Evolutionary conservation across 2,888 invertebrate genomes (phyloP), one percentile per base, ranked within the genome.

Genomic region (Lasioglossum villosulum): DNA sequence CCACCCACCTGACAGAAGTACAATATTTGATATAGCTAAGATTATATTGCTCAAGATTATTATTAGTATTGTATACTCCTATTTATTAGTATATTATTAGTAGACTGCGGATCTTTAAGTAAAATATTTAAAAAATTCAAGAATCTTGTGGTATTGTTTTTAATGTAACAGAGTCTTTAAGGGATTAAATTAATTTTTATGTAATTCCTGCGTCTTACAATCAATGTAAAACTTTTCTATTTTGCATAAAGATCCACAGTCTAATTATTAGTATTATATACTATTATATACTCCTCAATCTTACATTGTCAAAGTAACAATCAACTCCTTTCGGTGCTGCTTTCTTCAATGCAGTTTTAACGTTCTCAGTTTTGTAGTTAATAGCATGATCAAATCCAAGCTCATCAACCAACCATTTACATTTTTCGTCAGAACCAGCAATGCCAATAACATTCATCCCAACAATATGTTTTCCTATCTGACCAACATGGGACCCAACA

Each of bases 271-370:
- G 16, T 30, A 63, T 63, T 63, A 30, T n/a, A n/a, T n/a, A n/a
- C 16, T 71, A 14, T 56, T 27, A 52, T 52, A 56, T 27, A 23
- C 39, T 42, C 12, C 63, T 48, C 27, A 10, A 75, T 94, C 96
- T 94, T 95, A 97, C 97, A 94, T 97, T 98, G 93, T 98, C 98
- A 92, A 97, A 98, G 92, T 97, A 98, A 92, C 97, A 97, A 92
- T 98, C 97, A 0, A 98, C 95, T 3, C 97, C 97, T n/a, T 97
- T 95, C 0, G 97, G 97, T 19, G 97, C 97, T 78, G 95, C 95
- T 93, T 96, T 95, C 86, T 96, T 96, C 23, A 98, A 95, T 70
- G 96, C 96, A 73, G 95, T 92, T 0, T 94, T 93, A 71, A 97
- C 90, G 91, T 97, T 93, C 12, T 95, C 95, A 2, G 96, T 97